These are phyloP conservation scores for Chlorospingus semifuscus DNA, from an alignment of 2,797 vertebrate genomes.

Conservation along the genomic window DNA sequence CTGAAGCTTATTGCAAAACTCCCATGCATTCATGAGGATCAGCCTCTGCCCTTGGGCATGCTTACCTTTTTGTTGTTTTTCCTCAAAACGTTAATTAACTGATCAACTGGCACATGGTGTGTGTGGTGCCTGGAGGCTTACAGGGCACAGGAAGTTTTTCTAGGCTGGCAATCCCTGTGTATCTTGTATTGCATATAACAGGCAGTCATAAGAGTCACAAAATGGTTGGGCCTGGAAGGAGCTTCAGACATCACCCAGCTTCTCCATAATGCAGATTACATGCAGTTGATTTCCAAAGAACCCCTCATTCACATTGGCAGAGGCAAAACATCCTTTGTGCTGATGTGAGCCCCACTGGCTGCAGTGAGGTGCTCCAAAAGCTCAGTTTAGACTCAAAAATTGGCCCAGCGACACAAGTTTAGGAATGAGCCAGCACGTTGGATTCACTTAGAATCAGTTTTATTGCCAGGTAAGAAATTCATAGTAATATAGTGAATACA, in stretches of 20 bases:
- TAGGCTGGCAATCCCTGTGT: neutral
- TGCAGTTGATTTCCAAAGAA: neutral
- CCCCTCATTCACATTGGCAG: neutral
- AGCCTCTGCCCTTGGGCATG: neutral
- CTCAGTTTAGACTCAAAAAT: neutral
- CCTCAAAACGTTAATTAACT: neutral
- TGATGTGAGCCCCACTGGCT: neutral
- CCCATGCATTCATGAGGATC: neutral
- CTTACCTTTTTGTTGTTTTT: neutral
- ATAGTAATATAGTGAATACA: slow-evolving; percentile 96
- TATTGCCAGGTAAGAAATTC: slow-evolving; percentile 99
- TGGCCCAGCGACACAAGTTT: slow-evolving; percentile 17
- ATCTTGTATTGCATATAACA: neutral
- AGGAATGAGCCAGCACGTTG: slow-evolving; percentile 23
- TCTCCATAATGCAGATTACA: rapidly evolving
- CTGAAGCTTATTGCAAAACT: neutral
- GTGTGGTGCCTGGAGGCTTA: neutral
- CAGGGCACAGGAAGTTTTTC: neutral
- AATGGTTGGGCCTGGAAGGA: neutral
- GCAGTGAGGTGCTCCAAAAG: neutral
- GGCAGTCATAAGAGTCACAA: too few relatives aligned
- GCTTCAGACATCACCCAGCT: neutral
- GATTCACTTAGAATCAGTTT: slow-evolving; percentile 86
- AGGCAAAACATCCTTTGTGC: neutral
- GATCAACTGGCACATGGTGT: neutral